Base-by-base conservation (phyloP, 1,140 invertebrate genomes). In the Lepidurus apus region DNA sequence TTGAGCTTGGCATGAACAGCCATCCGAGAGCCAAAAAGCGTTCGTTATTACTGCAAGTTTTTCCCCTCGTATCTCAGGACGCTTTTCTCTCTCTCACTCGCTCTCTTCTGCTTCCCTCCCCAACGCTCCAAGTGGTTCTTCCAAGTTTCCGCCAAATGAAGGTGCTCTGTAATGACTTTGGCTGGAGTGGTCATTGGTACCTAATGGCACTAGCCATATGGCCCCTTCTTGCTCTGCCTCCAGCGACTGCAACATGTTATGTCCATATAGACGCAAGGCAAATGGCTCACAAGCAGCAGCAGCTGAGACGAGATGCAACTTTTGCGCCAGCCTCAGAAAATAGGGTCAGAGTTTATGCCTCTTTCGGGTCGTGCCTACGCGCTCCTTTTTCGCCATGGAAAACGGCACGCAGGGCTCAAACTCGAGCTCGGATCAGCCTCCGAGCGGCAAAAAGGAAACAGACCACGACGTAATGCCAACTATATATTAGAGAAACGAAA, bases 131-230 rank as follows among this genome's bases (percentile, higher is more conserved):
- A 65, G 53, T 65, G 53, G 17, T 65, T 65, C 53, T 65, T 21
- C 53, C 53, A 65, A 65, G 53, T 17, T 65, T 65, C 53, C 53
- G 53, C 53, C 53, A 65, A 21, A 65, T 65, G 53, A 65, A 65
- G 53, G 53, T 65, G 53, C 53, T 65, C 53, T 65, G 53, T 65
- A 65, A 65, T 65, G 53, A 65, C 53, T 65, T 65, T 65, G 53
- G 53, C 53, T 65, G 53, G 53, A 65, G 53, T 65, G 53, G 53
- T 65, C 53, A 65, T 65, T 65, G 53, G 53, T 65, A 65, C 53
- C 53, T 65, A 65, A 65, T 65, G 53, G 53, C 53, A 65, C 17
- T 65, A 65, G 53, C 53, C 53, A 65, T 65, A 65, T 65, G 53
- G 53, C 53, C 53, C 53, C 53, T 21, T n/a, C 53, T 65, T 7